Evolutionary conservation across 1,140 invertebrate genomes (phyloP).

Genomic region (Dendrolimus kikuchii): DNA sequence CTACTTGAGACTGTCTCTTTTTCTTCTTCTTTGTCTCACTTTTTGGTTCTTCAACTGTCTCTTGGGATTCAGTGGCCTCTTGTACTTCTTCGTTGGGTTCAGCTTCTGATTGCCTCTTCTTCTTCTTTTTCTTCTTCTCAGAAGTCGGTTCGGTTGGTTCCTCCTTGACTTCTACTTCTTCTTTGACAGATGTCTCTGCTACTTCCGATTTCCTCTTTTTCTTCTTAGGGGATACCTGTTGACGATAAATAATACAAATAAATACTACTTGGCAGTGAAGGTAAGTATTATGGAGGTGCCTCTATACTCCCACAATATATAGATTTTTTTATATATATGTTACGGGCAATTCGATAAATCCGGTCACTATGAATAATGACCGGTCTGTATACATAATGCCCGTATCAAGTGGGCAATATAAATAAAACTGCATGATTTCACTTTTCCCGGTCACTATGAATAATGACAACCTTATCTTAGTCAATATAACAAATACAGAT

Average conservation of each 20-base stretch:
- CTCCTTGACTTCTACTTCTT: constrained; percentile 17
- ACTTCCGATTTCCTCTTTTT: constrained; percentile 17
- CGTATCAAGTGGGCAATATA: too few relatives aligned
- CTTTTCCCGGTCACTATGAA: too few relatives aligned
- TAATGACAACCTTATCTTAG: too few relatives aligned
- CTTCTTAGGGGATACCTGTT: constrained; percentile 41
- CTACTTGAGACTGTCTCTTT: constrained; percentile 34
- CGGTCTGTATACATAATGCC: too few relatives aligned
- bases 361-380: too few relatives aligned
- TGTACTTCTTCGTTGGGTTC: constrained; percentile 6
- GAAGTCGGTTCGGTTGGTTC: constrained; percentile 25
- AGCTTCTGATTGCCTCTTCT: constrained; percentile 26
- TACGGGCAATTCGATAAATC: too few relatives aligned
- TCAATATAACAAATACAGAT: too few relatives aligned
- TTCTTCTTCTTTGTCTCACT: constrained; percentile 32
- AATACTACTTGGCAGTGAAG: neutral
- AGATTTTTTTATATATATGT: too few relatives aligned
- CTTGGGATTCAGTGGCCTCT: constrained; percentile 1
- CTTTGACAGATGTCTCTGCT: constrained; percentile 17
- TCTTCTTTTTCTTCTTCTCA: constrained; percentile 67
- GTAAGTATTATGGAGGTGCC: too few relatives aligned
- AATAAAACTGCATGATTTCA: too few relatives aligned
- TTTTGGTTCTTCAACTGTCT: constrained; percentile 11
- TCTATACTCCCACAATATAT: too few relatives aligned
- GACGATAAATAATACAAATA: constrained; percentile 4